Conservation (phyloP, 2,888 invertebrate species). For the Apamea crenata region DNA sequence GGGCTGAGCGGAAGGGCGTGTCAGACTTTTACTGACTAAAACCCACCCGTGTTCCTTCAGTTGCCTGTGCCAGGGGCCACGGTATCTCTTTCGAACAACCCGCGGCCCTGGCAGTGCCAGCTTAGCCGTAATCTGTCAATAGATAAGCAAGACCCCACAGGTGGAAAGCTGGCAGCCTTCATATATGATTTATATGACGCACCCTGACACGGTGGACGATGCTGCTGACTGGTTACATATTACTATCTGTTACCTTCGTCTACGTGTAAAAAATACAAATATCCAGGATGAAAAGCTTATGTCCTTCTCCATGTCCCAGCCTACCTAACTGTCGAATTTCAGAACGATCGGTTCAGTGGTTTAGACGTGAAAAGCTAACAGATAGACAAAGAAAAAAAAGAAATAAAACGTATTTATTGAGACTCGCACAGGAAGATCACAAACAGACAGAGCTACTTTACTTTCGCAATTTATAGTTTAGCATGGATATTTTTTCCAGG, state of each 20-base stretch:
- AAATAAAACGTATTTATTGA: neutral
- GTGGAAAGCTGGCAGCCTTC: no score
- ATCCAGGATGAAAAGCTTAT: no score
- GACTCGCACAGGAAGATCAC: neutral
- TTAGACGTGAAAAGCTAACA: neutral
- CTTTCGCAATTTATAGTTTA: neutral
- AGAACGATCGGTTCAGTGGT: neutral
- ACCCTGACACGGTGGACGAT: no score
- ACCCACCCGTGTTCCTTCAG: no score
- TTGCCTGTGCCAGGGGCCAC: no score
- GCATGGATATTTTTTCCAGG: neutral
- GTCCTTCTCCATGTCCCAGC: neutral
- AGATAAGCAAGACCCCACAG: neutral
- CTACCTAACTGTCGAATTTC: neutral
- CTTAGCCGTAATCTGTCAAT: constrained; percentile 1
- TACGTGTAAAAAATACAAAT: neutral
- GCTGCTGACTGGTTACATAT: neutral
- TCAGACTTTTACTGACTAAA: no score
- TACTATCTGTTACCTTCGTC: neutral
- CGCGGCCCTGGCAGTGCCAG: no score
- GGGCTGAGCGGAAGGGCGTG: no score
- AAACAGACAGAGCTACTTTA: neutral
- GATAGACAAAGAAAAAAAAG: neutral
- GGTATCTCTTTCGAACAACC: no score
- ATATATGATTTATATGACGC: neutral